Base-by-base conservation (phyloP, 2,113 vertebrate genomes). In the Macheiramphus alcinus region DNA sequence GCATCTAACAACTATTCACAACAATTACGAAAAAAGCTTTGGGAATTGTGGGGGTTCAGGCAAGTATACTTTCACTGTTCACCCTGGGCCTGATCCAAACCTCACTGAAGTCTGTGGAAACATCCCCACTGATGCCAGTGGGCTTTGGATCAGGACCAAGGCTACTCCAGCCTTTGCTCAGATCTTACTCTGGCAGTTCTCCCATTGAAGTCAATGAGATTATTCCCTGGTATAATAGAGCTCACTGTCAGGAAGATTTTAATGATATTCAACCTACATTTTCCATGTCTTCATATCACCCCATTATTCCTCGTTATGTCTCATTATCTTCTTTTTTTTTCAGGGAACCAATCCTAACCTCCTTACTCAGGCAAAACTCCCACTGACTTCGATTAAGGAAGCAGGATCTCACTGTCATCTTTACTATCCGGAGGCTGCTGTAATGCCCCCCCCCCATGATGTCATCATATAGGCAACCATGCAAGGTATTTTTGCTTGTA, bases 231-330 rank as follows among this genome's bases (percentile, higher is more conserved):
- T 68, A 97, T 87, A 94, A 94, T 50, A 76, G 62, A 72, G 62
- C 92, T 94, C 88, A 19, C 93, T 11, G 89, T 94, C 93, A 92
- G 97, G 96, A 95, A 96, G 96, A 97, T 96, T 97, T 97, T 97
- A 97, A 97, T 95, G 89, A 95, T 63, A 96, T 91, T 92, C 92
- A 91, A n/a, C 88, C 83, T 61, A 7, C 55, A n/a, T 93, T 93
- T 79, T 40, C 81, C 63, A 16, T 47, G 12, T 84, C 95, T 86
- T 95, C 83, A 36, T 80, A 86, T 86, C 75, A 19, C 90, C 82
- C 84, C 90, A 87, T 94, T 82, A 53, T 82, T 93, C 95, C 90
- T 78, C 34, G 74, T 78, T 43, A 47, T 4, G 74, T 80, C 88
- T 96, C 87, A 53, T 95, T 96, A 94, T 82, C 70, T 89, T 56